Evolutionary conservation across 2,113 vertebrate species (phyloP), one percentile per base, ranked within the genome.

Genomic region (Tragelaphus imberbis): DNA sequence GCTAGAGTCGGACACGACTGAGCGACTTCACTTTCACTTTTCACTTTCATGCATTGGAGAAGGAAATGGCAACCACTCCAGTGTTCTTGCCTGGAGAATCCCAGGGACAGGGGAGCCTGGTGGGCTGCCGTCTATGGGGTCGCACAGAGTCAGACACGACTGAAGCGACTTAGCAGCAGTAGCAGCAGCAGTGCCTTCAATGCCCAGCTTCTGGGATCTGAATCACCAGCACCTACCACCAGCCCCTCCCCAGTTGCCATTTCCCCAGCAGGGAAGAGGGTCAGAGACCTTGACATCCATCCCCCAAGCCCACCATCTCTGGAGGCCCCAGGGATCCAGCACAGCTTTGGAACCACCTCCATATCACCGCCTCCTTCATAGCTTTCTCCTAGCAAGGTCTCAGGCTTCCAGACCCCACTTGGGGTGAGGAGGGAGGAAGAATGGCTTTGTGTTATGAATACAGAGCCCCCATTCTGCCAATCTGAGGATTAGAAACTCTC

Each of bases 401-500:
- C 77, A 16, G 53, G 82, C 84, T 89, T 63, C 82, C 44, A 71
- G 86, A 56, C 28, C 88, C 94, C 88, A 82, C 0, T 1, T 14
- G 2, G 10, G 49, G 55, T 58, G 1, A 28, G 1, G 3, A 19
- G 25, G n/a, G 51, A 30, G 65, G 47, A 82, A 33, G 58, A 17
- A 0, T 4, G 84, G 93, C 79, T 84, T 90, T 96, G 92, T 93
- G 19, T 84, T 98, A 92, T 63, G 96, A 97, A 84, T 40, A n/a
- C 56, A 85, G 77, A 92, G 96, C 90, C 92, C 0, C 23, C 3
- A 55, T 96, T 98, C 98, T 97, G 98, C 98, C 79, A 97, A 96
- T 97, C 95, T 95, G 82, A 91, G 87, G 84, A 36, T 92, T 98
- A 96, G 98, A 98, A 98, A n/a, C 97, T 95, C 77, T 98, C 97